A percentile compares a stretch with the other conserved stretches of the same genome.
phyloP scores from a whole-genome alignment of 2,888 invertebrate species.

The Galeruca laticollis region DNA sequence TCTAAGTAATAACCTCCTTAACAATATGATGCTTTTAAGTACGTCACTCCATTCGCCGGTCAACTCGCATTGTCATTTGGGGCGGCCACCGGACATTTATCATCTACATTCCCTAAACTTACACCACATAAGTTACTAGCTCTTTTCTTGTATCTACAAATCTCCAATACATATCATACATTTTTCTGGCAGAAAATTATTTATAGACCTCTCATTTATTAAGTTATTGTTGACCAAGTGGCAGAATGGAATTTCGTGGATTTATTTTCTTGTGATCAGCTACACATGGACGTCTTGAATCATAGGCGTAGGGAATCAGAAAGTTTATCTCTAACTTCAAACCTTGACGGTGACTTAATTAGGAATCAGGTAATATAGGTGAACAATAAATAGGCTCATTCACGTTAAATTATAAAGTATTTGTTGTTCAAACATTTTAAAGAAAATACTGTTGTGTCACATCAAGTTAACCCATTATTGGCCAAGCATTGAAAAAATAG shows the following conservation, averaged over 20 bases:
- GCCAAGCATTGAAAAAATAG: no score
- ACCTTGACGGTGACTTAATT: no score
- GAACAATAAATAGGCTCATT: no score
- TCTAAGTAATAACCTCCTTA: not conserved
- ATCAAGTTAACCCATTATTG: no score
- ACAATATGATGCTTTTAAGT: not conserved
- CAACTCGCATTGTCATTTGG: conserved; percentile 1
- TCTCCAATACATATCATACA: conserved; percentile 6
- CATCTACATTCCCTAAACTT: conserved; percentile 5
- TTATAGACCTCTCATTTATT: conserved; percentile 26
- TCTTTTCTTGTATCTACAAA: conserved; percentile 9
- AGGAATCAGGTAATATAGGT: no score
- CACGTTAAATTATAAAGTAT: no score
- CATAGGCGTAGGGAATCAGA: not conserved
- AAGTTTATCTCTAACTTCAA: not conserved
- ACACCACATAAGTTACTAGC: not conserved
- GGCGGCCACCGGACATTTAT: conserved; percentile 9
- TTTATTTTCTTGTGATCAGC: conserved; percentile 8
- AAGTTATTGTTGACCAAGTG: conserved; percentile 30
- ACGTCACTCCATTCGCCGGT: not conserved
- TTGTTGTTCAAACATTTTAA: no score
- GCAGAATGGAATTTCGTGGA: conserved; percentile 22
- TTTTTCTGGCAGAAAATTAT: conserved; percentile 36
- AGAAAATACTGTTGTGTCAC: no score
- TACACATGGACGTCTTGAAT: not conserved